Evolutionary conservation across 2,113 vertebrate species (phyloP), one percentile per base, ranked within the genome.

Genomic region (Tetrax tetrax): DNA sequence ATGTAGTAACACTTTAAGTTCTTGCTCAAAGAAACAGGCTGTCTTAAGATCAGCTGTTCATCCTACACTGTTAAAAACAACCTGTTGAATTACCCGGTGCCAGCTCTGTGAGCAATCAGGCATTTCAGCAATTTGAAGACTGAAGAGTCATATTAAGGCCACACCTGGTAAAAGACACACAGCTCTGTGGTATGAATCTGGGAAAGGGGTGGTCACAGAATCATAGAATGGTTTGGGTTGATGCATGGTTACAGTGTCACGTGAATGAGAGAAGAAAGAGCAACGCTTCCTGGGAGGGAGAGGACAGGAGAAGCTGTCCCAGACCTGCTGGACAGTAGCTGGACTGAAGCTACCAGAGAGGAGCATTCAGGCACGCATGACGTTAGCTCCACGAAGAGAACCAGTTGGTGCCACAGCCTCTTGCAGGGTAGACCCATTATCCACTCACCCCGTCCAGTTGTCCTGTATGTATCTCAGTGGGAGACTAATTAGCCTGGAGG

Each of bases 1-100:
- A 74, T 70, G 89, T 83, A 95, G 81, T 63, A 96, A 95, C 72
- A 86, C 63, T 93, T 93, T 59, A 92, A 79, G 91, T 83, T 96
- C 89, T 97, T 83, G 29, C 51, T 92, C 83, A 87, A 68, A 89
- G 59, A 91, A 87, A 89, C 59, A 53, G n/a, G 21, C 75, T 91
- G 84, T 54, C 65, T 93, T 77, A 74, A 86, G 35, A 71, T 87
- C 90, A 87, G 68, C 59, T 89, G 88, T 83, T 83, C 68, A 45
- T 66, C 81, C 33, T 77, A 47, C 4, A 2, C 31, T 66, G 56
- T 60, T 68, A 80, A 65, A 74, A 95, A 53, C 88, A 91, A 93
- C 95, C 91, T 94, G 87, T 79, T 0, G 4, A 76, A 75, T 78
- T 71, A 86, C 41, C 29, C 45, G 69, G 38, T 81, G 80, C 77